Evolutionary conservation across 2,888 invertebrate genomes (phyloP).

Genomic region (Rhagophthalmus giganteus): DNA sequence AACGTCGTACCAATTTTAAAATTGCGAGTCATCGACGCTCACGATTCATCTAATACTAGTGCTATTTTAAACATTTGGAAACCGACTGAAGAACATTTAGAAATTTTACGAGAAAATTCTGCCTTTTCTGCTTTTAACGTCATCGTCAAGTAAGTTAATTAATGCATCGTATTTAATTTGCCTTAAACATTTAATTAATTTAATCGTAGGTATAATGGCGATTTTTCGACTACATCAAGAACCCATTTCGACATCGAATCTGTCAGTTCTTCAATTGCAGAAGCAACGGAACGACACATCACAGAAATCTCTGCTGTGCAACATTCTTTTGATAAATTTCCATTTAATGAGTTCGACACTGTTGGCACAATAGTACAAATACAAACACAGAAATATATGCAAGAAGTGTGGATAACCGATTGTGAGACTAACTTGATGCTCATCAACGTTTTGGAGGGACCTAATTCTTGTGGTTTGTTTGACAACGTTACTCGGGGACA

Average conservation of each 20-base stretch:
- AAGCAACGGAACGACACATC: too few relatives aligned
- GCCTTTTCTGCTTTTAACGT: constrained; percentile 65
- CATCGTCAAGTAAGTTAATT: constrained; percentile 53
- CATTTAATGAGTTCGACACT: constrained; percentile 73
- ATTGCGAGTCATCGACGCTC: constrained; percentile 54
- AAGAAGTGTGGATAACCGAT: constrained; percentile 66
- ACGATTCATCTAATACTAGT: constrained; percentile 37
- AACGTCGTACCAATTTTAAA: constrained; percentile 55
- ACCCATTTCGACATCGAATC: too few relatives aligned
- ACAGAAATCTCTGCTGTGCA: constrained; percentile 56
- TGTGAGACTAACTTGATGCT: constrained; percentile 58
- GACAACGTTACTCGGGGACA: constrained; percentile 64
- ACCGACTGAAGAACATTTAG: constrained; percentile 63
- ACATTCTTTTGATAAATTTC: constrained; percentile 50
- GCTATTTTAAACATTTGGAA: constrained; percentile 71
- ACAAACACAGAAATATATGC: constrained; percentile 58
- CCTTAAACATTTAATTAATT: constrained; percentile 1
- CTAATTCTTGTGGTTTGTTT: constrained; percentile 54
- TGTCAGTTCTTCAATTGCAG: too few relatives aligned
- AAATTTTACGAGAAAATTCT: constrained; percentile 64
- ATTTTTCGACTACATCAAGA: constrained; percentile 38
- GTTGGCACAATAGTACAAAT: constrained; percentile 68
- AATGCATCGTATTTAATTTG: neutral
- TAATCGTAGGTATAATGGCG: constrained; percentile 42
- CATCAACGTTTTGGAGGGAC: constrained; percentile 55